Conservation (phyloP, 2,888 invertebrate genomes). For the Aethes cnicana region DNA sequence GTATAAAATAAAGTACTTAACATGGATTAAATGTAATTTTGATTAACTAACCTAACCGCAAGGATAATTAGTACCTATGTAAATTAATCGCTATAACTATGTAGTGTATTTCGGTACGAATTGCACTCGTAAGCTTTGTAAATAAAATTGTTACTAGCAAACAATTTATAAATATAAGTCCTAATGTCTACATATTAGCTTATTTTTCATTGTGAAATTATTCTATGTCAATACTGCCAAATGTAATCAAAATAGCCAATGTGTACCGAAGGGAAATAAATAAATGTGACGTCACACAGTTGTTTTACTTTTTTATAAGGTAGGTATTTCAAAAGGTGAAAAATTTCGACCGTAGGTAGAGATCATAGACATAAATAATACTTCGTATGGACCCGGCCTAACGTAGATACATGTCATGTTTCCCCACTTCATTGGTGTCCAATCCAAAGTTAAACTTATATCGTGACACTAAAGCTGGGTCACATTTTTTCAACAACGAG, state of each 20-base stretch:
- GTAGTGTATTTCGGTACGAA: constrained; percentile 1
- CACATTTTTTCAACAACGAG: no score
- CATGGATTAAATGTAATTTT: not conserved
- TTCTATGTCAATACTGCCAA: constrained; percentile 39
- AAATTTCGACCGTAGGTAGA: no score
- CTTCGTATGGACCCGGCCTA: no score
- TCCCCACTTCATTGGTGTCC: no score
- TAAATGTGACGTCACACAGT: constrained; percentile 38
- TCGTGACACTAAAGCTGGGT: no score
- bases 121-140: constrained; percentile 7
- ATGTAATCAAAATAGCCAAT: constrained; percentile 36
- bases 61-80: not conserved
- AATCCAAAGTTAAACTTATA: no score
- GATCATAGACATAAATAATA: no score
- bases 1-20: no score
- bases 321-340: no score
- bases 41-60: not conserved
- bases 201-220: not conserved
- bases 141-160: no score
- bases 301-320: constrained; percentile 15
- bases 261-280: constrained; percentile 36
- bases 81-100: no score
- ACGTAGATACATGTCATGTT: no score
- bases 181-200: not conserved
- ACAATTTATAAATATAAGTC: not conserved